Conservation (phyloP, 2,797 vertebrate species). For the Labroides dimidiatus region DNA sequence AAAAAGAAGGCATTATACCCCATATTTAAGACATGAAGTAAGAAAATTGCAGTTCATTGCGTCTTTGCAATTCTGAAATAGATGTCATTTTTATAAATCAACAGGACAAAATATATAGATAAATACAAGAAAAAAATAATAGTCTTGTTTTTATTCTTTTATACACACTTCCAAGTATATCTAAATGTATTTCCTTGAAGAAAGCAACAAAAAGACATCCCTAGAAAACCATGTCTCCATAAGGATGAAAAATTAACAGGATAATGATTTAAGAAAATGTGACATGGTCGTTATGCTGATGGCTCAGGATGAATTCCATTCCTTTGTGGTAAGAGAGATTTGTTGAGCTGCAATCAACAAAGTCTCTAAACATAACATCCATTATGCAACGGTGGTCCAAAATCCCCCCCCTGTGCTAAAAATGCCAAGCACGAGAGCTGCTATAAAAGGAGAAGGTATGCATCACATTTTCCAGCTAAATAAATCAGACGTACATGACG, state of each 20-base stretch:
- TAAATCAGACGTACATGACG: constrained; percentile 38
- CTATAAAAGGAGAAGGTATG: constrained; percentile 78
- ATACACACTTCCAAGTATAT: not conserved
- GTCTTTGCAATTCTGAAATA: too few species aligned
- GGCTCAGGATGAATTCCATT: constrained; percentile 58
- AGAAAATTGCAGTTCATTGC: too few species aligned
- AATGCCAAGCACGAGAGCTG: constrained; percentile 45
- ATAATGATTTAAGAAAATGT: not conserved
- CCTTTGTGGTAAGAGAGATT: constrained; percentile 34
- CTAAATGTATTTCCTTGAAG: not conserved
- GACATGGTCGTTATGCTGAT: constrained; percentile 53
- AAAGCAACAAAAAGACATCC: not conserved
- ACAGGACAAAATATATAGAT: too few species aligned
- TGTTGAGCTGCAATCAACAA: constrained; percentile 50
- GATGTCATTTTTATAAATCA: too few species aligned
- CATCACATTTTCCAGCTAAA: constrained; percentile 57
- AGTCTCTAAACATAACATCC: constrained; percentile 58
- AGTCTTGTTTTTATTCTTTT: too few species aligned
- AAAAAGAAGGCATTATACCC: too few species aligned
- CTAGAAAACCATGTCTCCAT: constrained; percentile 12
- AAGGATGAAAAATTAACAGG: constrained; percentile 7
- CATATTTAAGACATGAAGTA: too few species aligned
- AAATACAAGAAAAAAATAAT: too few species aligned
- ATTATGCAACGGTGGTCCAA: constrained; percentile 60
- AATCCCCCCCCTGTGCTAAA: constrained; percentile 44